A percentile compares a stretch with the other conserved stretches of the same genome.
Conservation (phyloP, 1,140 invertebrate species). For the Armadillidium nasatum region DNA sequence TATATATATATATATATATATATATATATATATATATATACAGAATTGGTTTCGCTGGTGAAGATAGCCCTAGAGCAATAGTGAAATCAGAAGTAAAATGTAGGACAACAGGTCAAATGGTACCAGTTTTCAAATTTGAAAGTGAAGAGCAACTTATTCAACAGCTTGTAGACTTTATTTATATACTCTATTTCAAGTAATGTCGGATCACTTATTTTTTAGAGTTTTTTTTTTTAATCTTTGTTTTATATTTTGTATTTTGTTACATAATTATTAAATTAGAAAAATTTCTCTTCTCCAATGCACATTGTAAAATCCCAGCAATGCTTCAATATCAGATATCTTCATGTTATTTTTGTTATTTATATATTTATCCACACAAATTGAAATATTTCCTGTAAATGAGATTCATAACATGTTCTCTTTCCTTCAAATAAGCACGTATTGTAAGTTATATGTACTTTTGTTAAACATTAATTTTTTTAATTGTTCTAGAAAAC, state of each 20-base stretch:
- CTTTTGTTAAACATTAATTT: neutral
- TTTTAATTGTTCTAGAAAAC: slow-evolving; percentile 63
- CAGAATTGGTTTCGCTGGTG: slow-evolving; percentile 87
- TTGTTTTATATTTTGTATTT: too few species aligned
- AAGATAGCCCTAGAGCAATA: slow-evolving; percentile 78
- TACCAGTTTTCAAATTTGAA: slow-evolving; percentile 66
- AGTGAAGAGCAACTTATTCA: slow-evolving; percentile 73
- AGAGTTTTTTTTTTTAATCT: too few species aligned
- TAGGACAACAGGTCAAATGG: slow-evolving; percentile 58
- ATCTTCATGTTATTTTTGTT: too few species aligned
- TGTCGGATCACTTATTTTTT: too few species aligned
- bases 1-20: too few species aligned
- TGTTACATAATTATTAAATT: too few species aligned
- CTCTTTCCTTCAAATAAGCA: neutral
- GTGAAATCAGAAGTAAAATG: slow-evolving; percentile 71
- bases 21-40: slow-evolving; percentile 25
- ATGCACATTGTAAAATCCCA: too few species aligned
- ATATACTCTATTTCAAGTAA: slow-evolving; percentile 82
- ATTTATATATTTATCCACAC: too few species aligned
- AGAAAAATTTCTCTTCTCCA: neutral
- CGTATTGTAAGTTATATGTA: neutral
- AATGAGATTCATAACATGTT: too few species aligned
- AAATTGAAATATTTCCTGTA: too few species aligned
- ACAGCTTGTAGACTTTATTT: slow-evolving; percentile 80
- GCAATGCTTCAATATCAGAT: too few species aligned